These are phyloP conservation scores for Coranthus polyacanthus DNA, from an alignment of 2,797 vertebrate genomes.

Conservation along the genomic window DNA sequence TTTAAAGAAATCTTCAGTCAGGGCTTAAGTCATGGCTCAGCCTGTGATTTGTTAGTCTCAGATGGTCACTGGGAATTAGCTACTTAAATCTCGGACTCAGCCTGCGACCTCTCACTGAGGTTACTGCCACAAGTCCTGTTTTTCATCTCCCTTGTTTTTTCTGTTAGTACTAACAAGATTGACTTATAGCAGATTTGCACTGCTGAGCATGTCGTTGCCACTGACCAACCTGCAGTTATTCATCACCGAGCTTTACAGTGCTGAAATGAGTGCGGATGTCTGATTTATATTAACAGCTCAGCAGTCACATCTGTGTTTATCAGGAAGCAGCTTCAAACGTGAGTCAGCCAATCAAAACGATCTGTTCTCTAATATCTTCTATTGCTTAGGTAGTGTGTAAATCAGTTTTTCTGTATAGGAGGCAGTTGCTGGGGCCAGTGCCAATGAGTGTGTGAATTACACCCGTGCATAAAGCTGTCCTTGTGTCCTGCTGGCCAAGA, in stretches of 20 bases:
- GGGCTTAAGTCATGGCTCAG: constrained; percentile 14
- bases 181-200: constrained; percentile 77
- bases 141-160: constrained; percentile 73
- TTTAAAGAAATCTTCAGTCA: constrained; percentile 28
- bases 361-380: constrained; percentile 72
- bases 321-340: constrained; percentile 66
- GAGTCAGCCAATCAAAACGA: constrained; percentile 77
- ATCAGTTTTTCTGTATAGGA: constrained; percentile 71
- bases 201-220: constrained; percentile 60
- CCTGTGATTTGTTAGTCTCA: constrained; percentile 67
- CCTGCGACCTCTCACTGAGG: constrained; percentile 62
- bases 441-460: constrained; percentile 83
- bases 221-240: constrained; percentile 70
- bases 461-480: constrained; percentile 80
- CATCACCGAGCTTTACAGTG: constrained; percentile 45
- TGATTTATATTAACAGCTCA: constrained; percentile 73
- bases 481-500: constrained; percentile 80
- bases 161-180: constrained; percentile 72
- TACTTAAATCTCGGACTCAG: constrained; percentile 63
- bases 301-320: constrained; percentile 74
- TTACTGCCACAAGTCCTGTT: constrained; percentile 71
- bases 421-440: constrained; percentile 76
- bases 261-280: constrained; percentile 43
- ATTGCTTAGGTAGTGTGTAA: constrained; percentile 70
- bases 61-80: constrained; percentile 50